Conservation (phyloP, 2,797 vertebrate species). For the Coranthus polyacanthus region DNA sequence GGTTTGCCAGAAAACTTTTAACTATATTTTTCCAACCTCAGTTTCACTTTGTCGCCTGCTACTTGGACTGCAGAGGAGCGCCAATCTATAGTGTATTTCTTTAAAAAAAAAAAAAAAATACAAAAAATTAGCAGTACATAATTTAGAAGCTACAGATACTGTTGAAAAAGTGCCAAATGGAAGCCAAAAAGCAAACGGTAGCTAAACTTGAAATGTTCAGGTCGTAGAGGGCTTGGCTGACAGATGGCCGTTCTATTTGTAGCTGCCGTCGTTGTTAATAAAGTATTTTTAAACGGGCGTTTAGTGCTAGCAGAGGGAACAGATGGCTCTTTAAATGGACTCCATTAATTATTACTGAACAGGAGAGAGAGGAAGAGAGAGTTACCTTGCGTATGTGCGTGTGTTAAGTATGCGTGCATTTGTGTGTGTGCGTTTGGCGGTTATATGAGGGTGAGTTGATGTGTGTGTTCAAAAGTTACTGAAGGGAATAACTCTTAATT, state of each 20-base stretch:
- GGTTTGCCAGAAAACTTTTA: constrained; percentile 48
- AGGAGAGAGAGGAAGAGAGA: constrained; percentile 69
- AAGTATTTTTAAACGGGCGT: constrained; percentile 87
- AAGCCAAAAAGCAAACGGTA: constrained; percentile 63
- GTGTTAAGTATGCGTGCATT: constrained; percentile 15
- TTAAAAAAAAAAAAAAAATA: background rate
- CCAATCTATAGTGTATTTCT: constrained; percentile 1
- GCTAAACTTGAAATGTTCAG: constrained; percentile 73
- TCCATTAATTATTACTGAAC: constrained; percentile 86
- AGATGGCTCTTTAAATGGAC: constrained; percentile 88
- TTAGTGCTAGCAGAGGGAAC: constrained; percentile 83
- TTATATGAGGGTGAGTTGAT: constrained; percentile 8
- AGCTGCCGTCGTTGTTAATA: constrained; percentile 82
- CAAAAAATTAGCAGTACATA: constrained; percentile 8
- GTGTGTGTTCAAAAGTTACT: constrained; percentile 73
- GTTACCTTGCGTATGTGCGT: constrained; percentile 64
- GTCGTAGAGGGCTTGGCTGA: constrained; percentile 71
- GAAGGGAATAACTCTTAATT: constrained; percentile 72
- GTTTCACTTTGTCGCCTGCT: constrained; percentile 50
- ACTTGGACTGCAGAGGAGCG: constrained; percentile 10
- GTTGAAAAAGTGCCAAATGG: constrained; percentile 51
- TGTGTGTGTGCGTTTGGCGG: constrained; percentile 8
- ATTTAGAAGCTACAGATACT: constrained; percentile 46
- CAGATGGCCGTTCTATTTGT: constrained; percentile 85
- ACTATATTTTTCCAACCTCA: constrained; percentile 48